Conservation (phyloP, 2,797 vertebrate genomes). For the Hoplostethus atlanticus region DNA sequence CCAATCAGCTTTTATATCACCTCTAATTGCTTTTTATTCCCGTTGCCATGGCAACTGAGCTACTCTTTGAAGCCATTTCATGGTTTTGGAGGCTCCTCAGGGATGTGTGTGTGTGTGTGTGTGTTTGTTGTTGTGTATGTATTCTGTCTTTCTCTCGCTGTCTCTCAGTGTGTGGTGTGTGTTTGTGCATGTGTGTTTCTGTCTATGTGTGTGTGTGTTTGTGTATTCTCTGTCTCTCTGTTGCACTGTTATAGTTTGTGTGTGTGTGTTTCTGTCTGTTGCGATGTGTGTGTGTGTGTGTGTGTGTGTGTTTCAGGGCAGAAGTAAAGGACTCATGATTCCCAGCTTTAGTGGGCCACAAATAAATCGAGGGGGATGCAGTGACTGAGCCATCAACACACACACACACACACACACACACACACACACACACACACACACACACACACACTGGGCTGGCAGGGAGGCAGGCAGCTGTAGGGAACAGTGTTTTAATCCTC, state of each 20-base stretch:
- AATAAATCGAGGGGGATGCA: slow-evolving; percentile 19
- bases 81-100: slow-evolving; percentile 42
- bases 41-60: slow-evolving; percentile 76
- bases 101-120: slow-evolving; percentile 22
- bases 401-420: slow-evolving; percentile 22
- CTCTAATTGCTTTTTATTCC: slow-evolving; percentile 75
- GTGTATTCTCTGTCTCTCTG: no score
- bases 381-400: neutral
- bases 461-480: slow-evolving; percentile 33
- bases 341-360: slow-evolving; percentile 40
- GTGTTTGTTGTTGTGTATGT: slow-evolving; percentile 10
- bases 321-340: slow-evolving; percentile 24
- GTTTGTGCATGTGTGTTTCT: no score
- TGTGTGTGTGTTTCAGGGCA: slow-evolving; percentile 5
- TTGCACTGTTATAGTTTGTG: no score
- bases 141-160: neutral
- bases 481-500: slow-evolving; percentile 37
- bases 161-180: no score
- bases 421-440: slow-evolving; percentile 9
- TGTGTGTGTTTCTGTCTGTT: neutral
- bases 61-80: slow-evolving; percentile 66
- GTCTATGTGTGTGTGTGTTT: neutral
- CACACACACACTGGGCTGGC: slow-evolving; percentile 22
- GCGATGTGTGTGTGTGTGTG: neutral
- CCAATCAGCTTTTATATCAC: slow-evolving; percentile 72